Conservation (phyloP, 2,797 vertebrate genomes). For the Pelochelys cantorii region DNA sequence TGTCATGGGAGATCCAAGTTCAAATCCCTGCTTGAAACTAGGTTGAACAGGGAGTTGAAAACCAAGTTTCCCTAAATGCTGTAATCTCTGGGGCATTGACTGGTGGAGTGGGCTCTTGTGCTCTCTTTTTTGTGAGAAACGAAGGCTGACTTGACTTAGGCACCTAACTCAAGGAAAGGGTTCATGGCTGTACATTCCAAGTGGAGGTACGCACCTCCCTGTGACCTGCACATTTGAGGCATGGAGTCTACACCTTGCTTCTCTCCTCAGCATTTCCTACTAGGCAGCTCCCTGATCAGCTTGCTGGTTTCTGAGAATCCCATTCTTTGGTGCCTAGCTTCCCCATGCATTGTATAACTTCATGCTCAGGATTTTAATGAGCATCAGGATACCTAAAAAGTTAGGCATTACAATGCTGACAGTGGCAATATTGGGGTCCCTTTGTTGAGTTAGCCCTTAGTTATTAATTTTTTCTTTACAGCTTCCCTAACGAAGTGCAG, state of each 20-base stretch:
- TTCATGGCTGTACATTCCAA: background rate
- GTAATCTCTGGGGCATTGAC: too few relatives aligned
- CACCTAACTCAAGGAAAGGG: background rate
- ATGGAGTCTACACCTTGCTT: background rate
- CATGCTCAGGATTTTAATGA: background rate
- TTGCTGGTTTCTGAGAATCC: background rate
- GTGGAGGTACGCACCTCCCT: background rate
- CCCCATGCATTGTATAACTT: background rate
- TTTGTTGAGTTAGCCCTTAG: background rate
- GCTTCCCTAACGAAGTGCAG: constrained; percentile 84
- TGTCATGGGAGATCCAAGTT: too few relatives aligned
- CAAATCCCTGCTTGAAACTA: too few relatives aligned
- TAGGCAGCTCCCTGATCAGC: background rate
- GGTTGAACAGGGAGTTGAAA: too few relatives aligned
- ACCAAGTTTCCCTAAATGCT: too few relatives aligned
- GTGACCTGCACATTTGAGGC: background rate
- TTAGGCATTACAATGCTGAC: background rate
- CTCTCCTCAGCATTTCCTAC: background rate
- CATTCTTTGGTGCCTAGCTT: background rate
- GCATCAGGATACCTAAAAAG: background rate
- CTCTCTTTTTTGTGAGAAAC: too few relatives aligned
- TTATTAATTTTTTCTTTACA: constrained; percentile 64
- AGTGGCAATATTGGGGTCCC: background rate
- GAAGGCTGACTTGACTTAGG: too few relatives aligned
- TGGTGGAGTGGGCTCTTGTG: too few relatives aligned